phyloP scores from a whole-genome alignment of 2,797 vertebrate genomes.

The Phoxinus dragarum region DNA sequence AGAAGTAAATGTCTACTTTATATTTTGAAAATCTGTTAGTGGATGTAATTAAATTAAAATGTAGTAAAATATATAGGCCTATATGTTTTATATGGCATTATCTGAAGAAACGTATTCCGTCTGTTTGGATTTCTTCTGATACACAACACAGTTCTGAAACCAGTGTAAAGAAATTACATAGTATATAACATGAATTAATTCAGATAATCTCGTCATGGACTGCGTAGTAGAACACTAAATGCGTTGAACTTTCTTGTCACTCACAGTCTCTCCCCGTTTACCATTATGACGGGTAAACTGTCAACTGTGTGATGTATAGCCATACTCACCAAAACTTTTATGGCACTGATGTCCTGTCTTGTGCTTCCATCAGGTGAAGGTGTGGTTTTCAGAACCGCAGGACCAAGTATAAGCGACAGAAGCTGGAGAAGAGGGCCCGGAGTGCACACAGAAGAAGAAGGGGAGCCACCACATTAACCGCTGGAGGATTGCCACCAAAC shows the following conservation, averaged over 20 bases:
- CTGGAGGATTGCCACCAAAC: constrained; percentile 97
- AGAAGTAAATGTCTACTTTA: background rate
- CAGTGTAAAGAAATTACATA: background rate
- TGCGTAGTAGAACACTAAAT: background rate
- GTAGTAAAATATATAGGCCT: background rate
- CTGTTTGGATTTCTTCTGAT: background rate
- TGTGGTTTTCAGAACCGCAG: constrained; percentile 99
- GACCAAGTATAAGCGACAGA: constrained; percentile 98
- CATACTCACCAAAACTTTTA: background rate
- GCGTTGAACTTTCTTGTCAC: background rate
- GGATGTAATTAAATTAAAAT: background rate
- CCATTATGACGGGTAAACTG: background rate
- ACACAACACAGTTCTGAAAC: background rate
- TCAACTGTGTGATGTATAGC: background rate
- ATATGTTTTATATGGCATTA: background rate
- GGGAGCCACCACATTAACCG: constrained; percentile 98
- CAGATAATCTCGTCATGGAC: background rate
- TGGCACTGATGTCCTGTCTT: background rate
- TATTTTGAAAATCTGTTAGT: background rate
- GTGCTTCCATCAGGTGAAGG: constrained; percentile 86
- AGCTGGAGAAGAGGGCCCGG: constrained; percentile 97
- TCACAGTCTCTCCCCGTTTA: background rate
- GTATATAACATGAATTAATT: background rate
- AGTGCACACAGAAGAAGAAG: constrained; percentile 97
- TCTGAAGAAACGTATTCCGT: background rate